Base-by-base conservation (phyloP, 2,797 vertebrate species). In the Myiothlypis coronata region DNA sequence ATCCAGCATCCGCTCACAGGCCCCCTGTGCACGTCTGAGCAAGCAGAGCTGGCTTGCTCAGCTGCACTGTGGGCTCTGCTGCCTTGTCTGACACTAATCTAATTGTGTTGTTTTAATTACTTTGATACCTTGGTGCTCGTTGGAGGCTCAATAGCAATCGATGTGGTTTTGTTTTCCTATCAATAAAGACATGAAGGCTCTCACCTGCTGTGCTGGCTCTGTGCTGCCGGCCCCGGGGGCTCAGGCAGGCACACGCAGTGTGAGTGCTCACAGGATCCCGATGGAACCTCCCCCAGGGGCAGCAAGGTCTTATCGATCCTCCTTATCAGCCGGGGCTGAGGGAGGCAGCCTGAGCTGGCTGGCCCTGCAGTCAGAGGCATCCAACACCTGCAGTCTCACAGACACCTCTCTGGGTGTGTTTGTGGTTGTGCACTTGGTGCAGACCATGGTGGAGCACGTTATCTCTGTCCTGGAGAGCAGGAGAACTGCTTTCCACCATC, bases 71-170 rank as follows among this genome's bases (percentile, higher is more conserved):
- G 76, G 70, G 78, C 90, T 76, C 83, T 5, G 12, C 88, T 83
- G 47, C 81, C 72, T 70, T 46, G 47, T 47, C 46, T 55, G 83
- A 55, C 4, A 6, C 91, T 96, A 82, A 94, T 88, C 84, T 89
- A 81, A 95, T 94, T 87, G 83, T 93, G 90, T 79, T 89, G 59
- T 52, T 96, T 93, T 96, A 96, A 94, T 97, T 96, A 93, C 92
- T 92, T 85, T 81, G 75, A 95, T 93, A 92, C 85, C 90, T 90
- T 63, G 77, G 64, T 83, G 84, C 82, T 96, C 7, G 6, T 85
- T 44, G 64, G 39, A 91, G 69, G 80, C 92, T 96, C 88, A 17
- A 69, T 95, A 93, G 69, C 72, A 77, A 41, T 87, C 93, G 14
- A 96, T 60, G 63, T 3, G 17, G 61, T 70, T 83, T 92, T 84